These are phyloP conservation scores for Scolopax rusticola DNA, from an alignment of 2,797 vertebrate genomes.

Conservation along the genomic window DNA sequence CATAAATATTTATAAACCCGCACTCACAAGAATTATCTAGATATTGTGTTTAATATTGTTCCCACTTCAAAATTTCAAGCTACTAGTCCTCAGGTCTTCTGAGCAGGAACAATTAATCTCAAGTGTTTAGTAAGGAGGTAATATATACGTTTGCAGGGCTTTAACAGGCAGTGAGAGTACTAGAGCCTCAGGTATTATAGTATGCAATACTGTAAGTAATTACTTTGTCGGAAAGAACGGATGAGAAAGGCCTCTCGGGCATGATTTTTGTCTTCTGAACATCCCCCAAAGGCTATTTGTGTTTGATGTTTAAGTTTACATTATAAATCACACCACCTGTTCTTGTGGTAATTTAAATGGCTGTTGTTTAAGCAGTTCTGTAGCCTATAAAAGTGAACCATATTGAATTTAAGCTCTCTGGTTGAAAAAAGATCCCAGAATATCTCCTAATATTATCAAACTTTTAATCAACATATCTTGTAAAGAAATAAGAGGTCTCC, in stretches of 20 bases:
- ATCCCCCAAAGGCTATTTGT: constrained; percentile 4
- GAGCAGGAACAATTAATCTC: not conserved
- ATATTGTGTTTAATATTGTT: not conserved
- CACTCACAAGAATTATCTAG: not conserved
- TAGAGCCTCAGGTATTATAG: not conserved
- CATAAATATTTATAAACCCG: not conserved
- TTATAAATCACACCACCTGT: constrained; percentile 60
- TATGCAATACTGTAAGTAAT: not conserved
- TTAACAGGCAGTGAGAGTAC: not conserved
- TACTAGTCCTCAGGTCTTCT: not conserved
- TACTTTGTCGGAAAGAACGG: constrained; percentile 1
- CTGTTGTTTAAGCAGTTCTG: constrained; percentile 18
- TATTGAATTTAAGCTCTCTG: not conserved
- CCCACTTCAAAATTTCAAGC: not conserved
- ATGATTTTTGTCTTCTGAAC: constrained; percentile 48
- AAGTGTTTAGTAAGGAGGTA: not conserved
- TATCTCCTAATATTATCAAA: constrained; percentile 43
- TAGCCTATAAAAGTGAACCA: constrained; percentile 27
- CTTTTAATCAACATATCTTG: constrained; percentile 43
- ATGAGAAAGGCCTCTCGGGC: not conserved
- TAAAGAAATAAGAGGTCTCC: constrained; percentile 36
- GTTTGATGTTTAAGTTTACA: constrained; percentile 65
- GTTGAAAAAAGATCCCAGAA: constrained; percentile 18
- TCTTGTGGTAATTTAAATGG: constrained; percentile 44
- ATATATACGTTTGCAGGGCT: not conserved